phyloP scores from a whole-genome alignment of 2,113 vertebrate species.

The Chascanopsetta lugubris region DNA sequence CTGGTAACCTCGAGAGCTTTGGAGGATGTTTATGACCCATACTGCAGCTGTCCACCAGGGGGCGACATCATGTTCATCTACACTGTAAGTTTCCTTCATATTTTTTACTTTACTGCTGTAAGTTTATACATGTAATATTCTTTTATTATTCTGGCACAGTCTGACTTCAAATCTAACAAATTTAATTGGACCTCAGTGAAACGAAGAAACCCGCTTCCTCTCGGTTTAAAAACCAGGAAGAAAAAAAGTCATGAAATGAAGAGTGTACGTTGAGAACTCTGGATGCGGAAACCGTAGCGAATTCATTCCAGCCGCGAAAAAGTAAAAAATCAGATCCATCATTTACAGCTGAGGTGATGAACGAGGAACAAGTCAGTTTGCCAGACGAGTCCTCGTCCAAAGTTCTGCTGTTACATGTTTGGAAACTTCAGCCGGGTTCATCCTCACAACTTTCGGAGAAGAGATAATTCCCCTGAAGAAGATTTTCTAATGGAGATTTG shows the following conservation, averaged over 20 bases:
- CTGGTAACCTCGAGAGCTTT: too few species aligned
- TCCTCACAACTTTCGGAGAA: not conserved
- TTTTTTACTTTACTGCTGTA: not conserved
- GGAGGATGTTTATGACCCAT: too few species aligned
- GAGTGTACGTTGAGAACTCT: not conserved
- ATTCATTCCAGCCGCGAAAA: not conserved
- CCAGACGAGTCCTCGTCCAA: not conserved
- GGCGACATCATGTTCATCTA: too few species aligned
- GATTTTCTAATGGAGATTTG: not conserved
- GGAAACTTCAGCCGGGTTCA: not conserved
- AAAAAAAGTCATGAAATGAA: not conserved
- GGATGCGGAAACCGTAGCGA: not conserved
- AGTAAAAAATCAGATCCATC: slow-evolving; percentile 13
- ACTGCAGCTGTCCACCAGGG: too few species aligned
- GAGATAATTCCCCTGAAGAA: not conserved
- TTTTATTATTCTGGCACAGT: not conserved
- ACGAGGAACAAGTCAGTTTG: too few species aligned
- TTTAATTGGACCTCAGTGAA: not conserved
- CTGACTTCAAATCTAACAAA: not conserved
- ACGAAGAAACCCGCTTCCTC: not conserved
- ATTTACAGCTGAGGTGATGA: not conserved
- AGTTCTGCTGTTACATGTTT: not conserved
- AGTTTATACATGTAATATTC: not conserved
- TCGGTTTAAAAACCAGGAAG: not conserved
- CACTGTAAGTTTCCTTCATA: too few species aligned